phyloP scores from a whole-genome alignment of 2,797 vertebrate species.

The Fistularia commersonii region DNA sequence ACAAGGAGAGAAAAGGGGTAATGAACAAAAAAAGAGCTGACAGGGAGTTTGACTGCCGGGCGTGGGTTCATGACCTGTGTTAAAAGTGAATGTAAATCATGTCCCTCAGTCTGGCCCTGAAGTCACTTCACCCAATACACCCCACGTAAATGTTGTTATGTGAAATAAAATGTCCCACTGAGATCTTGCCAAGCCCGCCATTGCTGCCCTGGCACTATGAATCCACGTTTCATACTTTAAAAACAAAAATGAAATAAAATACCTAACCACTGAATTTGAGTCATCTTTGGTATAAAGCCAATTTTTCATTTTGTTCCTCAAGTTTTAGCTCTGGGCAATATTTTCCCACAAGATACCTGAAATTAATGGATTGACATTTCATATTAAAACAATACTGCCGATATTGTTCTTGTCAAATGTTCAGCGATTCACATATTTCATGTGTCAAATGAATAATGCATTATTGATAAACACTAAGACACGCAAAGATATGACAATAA shows the following conservation, averaged over 20 bases:
- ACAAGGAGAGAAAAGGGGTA: slow-evolving; percentile 30
- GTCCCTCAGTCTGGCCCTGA: slow-evolving; percentile 33
- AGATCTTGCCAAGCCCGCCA: slow-evolving; percentile 48
- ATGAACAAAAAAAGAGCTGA: slow-evolving; percentile 22
- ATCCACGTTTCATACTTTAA: slow-evolving; percentile 51
- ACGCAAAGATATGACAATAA: slow-evolving; percentile 3
- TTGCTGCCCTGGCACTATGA: slow-evolving; percentile 39
- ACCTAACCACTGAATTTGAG: slow-evolving; percentile 38
- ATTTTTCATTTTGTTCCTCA: neutral
- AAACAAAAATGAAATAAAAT: slow-evolving; percentile 36
- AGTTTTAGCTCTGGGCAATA: no score
- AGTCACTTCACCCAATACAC: slow-evolving; percentile 42
- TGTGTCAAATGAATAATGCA: slow-evolving; percentile 35
- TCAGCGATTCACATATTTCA: slow-evolving; percentile 27
- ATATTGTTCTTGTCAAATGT: slow-evolving; percentile 19
- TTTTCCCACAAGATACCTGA: neutral
- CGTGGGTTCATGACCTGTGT: slow-evolving; percentile 29
- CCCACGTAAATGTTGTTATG: slow-evolving; percentile 33
- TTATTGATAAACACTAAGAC: slow-evolving; percentile 14
- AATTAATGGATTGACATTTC: slow-evolving; percentile 25
- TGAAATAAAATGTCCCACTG: slow-evolving; percentile 23
- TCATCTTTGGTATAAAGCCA: slow-evolving; percentile 31
- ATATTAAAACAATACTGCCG: slow-evolving; percentile 27
- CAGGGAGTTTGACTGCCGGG: slow-evolving; percentile 36
- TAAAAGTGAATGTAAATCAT: slow-evolving; percentile 47